phyloP scores from a whole-genome alignment of 2,113 vertebrate genomes.

The Podilymbus podiceps region DNA sequence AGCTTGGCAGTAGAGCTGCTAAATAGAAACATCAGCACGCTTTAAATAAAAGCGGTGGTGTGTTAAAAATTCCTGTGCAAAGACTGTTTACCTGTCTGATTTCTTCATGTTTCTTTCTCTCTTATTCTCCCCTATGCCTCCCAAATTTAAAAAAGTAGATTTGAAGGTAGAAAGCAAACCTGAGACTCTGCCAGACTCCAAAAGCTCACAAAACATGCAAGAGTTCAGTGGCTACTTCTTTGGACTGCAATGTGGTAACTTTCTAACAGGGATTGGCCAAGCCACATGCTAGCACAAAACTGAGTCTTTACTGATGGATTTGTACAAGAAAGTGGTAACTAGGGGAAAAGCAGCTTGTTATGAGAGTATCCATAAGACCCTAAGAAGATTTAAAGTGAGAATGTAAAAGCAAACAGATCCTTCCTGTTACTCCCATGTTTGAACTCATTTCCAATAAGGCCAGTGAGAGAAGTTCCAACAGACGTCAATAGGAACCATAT shows the following conservation, averaged over 20 bases:
- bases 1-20: constrained; percentile 2
- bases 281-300: not conserved
- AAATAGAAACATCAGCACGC: not conserved
- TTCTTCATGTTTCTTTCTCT: not conserved
- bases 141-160: not conserved
- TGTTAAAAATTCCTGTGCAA: constrained; percentile 5
- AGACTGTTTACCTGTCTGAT: not conserved
- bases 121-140: not conserved
- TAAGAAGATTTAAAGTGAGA: not conserved
- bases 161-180: not conserved
- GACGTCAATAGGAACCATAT: fast-evolving
- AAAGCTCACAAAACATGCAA: not conserved
- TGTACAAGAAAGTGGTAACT: not conserved
- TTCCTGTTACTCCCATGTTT: not conserved
- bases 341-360: not conserved
- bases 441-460: not conserved
- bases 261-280: not conserved
- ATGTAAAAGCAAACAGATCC: not conserved
- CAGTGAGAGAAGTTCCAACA: not conserved
- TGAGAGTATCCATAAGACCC: not conserved
- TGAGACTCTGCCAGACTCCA: not conserved
- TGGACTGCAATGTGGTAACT: not conserved
- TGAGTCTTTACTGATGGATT: not conserved
- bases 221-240: not conserved
- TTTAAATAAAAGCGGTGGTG: constrained; percentile 27